Conservation (phyloP, 2,113 vertebrate genomes). For the Spilogale gracilis region DNA sequence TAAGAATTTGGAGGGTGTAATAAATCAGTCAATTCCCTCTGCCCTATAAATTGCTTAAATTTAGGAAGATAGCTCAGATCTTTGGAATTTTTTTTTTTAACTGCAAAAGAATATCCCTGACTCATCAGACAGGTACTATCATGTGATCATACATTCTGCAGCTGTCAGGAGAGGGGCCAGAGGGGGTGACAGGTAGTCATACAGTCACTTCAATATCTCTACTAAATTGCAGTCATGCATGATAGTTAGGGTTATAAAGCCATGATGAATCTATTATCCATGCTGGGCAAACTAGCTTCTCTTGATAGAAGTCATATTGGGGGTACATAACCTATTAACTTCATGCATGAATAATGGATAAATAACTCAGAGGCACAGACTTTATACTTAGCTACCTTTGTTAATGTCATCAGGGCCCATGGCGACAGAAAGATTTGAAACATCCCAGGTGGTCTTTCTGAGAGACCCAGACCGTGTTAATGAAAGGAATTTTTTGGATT, state of each 20-base stretch:
- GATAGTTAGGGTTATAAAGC: neutral
- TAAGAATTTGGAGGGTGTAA: neutral
- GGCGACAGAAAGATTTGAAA: neutral
- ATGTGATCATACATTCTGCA: neutral
- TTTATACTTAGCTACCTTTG: neutral
- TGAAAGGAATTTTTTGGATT: constrained; percentile 18
- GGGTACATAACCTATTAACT: constrained; percentile 23
- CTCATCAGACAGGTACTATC: neutral
- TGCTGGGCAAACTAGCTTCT: constrained; percentile 24
- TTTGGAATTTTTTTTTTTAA: neutral
- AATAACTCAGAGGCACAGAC: constrained; percentile 69
- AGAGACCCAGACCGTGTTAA: neutral
- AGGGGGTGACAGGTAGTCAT: neutral
- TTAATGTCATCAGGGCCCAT: neutral
- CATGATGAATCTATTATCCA: constrained; percentile 68
- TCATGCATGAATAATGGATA: constrained; percentile 72
- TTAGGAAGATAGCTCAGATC: neutral
- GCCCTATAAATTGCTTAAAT: neutral
- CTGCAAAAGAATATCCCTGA: neutral
- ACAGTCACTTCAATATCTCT: neutral
- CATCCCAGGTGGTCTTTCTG: neutral
- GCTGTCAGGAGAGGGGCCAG: constrained; percentile 51
- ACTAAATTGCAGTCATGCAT: constrained; percentile 60
- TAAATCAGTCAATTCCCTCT: constrained; percentile 10
- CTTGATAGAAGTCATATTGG: neutral